Evolutionary conservation across 2,113 vertebrate genomes (phyloP), one percentile per base, ranked within the genome.

Genomic region (Gobiocypris rarus): DNA sequence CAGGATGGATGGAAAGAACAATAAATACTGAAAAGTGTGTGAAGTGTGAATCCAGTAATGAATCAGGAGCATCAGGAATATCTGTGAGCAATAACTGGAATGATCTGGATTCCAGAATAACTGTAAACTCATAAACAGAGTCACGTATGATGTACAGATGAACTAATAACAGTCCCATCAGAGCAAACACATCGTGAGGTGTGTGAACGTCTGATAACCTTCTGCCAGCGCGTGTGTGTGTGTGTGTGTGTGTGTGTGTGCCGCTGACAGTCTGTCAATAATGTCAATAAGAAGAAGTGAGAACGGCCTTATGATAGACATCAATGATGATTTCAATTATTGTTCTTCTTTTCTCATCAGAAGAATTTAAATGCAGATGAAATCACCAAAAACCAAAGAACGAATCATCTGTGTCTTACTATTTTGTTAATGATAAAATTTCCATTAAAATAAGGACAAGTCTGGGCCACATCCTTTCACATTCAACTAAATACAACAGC

Each of bases 251-350:
- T n/a, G n/a, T n/a, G n/a, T n/a, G n/a, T n/a, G n/a, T 9, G 41
- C 8, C 8, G 41, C 41, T 9, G 41, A 1, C 89, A 91, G 52
- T 86, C 89, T 79, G 89, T 90, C 86, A 84, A 73, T 83, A 86
- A 17, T 85, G 89, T 92, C 91, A 91, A 93, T 89, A 92, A 92
- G 92, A 89, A 91, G 58, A 89, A n/a, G 9, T 83, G 65, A 4
- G 28, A 89, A 90, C 84, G 89, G 75, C 89, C 89, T 83, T 85
- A 73, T 59, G 59, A 63, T 88, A 78, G 87, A 87, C 34, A 43
- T 28, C 45, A 45, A 76, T 71, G 77, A 38, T n/a, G 4, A 61
- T 34, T 34, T 65, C 41, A 76, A 50, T 58, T 59, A 79, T 78
- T 22, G 17, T 63, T 26, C 56, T 41, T 54, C 5, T 43, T 34